These are phyloP conservation scores for Dolichotis patagonum DNA, from an alignment of 2,113 vertebrate genomes.

Conservation along the genomic window DNA sequence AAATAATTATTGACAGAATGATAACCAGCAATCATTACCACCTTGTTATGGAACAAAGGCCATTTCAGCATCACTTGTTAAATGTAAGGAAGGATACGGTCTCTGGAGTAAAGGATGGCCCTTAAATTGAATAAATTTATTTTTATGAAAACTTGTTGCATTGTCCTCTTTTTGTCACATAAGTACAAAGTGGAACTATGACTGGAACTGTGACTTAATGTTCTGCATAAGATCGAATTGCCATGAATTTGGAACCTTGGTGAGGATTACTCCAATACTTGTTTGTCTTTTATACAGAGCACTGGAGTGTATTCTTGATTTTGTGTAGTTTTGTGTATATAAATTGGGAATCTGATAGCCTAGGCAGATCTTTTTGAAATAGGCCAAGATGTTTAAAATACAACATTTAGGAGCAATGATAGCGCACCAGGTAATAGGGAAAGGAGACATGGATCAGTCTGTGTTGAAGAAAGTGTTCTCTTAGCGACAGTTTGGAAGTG, in stretches of 20 bases:
- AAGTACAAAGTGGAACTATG: neutral
- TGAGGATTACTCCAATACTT: neutral
- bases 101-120: neutral
- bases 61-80: neutral
- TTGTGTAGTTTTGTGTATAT: conserved; percentile 19
- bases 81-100: neutral
- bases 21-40: neutral
- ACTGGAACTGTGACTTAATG: neutral
- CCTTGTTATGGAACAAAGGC: conserved; percentile 23
- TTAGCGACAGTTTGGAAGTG: neutral
- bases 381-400: conserved; percentile 13
- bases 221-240: neutral
- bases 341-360: neutral
- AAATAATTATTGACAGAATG: conserved; percentile 9
- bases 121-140: neutral
- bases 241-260: neutral
- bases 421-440: neutral
- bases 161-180: conserved; percentile 47
- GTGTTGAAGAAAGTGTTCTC: neutral
- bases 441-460: neutral
- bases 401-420: neutral
- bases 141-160: conserved; percentile 28
- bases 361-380: neutral
- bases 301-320: conserved; percentile 17
- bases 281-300: neutral